phyloP scores from a whole-genome alignment of 2,888 invertebrate genomes.

The Caenorhabditis zanzibari region DNA sequence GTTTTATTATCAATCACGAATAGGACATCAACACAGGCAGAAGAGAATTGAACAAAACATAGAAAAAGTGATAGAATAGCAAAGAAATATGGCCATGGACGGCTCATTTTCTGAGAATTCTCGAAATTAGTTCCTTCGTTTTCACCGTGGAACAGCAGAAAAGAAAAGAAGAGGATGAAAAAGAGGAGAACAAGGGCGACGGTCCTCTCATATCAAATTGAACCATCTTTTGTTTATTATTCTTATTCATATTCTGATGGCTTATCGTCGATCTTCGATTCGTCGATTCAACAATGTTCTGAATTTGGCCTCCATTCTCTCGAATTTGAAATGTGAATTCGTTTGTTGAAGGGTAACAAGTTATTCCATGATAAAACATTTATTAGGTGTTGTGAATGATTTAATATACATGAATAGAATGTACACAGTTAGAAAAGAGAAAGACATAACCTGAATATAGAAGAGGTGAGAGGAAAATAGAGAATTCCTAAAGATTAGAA shows the following conservation, averaged over 20 bases:
- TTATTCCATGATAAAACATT: constrained; percentile 25
- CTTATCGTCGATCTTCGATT: constrained; percentile 60
- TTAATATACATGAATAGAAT: constrained; percentile 23
- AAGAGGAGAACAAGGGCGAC: constrained; percentile 32
- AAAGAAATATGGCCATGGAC: constrained; percentile 37
- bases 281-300: constrained; percentile 29
- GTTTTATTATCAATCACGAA: constrained; percentile 64
- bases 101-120: constrained; percentile 26
- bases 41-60: constrained; percentile 14
- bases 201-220: constrained; percentile 35
- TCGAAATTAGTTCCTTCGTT: constrained; percentile 11
- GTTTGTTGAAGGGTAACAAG: constrained; percentile 19
- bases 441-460: constrained; percentile 46
- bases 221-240: constrained; percentile 62
- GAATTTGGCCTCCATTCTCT: constrained; percentile 25
- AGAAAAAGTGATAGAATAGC: constrained; percentile 41
- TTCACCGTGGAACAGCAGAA: constrained; percentile 8
- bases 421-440: constrained; percentile 29
- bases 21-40: constrained; percentile 66
- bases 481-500: constrained; percentile 20
- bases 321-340: constrained; percentile 14
- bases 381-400: constrained; percentile 45
- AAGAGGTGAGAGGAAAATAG: constrained; percentile 17
- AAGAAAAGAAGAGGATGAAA: neutral
- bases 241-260: constrained; percentile 50